These are phyloP conservation scores for Pristis pectinata DNA, from an alignment of 2,797 vertebrate genomes.

Conservation along the genomic window DNA sequence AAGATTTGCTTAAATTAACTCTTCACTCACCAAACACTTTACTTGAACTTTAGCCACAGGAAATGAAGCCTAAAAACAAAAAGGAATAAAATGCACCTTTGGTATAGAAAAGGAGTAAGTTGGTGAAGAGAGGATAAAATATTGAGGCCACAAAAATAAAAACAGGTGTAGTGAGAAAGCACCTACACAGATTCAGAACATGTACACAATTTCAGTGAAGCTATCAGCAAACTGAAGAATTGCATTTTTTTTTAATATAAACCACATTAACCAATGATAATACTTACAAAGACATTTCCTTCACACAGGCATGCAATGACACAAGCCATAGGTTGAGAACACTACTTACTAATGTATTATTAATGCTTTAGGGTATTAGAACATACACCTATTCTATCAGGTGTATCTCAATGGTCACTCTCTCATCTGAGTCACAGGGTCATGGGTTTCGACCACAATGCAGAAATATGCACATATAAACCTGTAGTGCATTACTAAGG, in stretches of 20 bases:
- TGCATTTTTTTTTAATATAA: background rate
- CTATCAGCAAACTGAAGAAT: background rate
- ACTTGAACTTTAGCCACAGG: slow-evolving; percentile 1
- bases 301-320: background rate
- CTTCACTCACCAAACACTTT: background rate
- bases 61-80: background rate
- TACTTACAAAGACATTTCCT: background rate
- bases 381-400: background rate
- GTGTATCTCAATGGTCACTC: background rate
- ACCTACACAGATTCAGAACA: background rate
- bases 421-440: background rate
- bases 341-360: background rate
- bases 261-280: background rate
- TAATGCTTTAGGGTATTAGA: background rate
- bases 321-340: background rate
- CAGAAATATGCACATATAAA: background rate
- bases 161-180: background rate
- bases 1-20: background rate
- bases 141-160: background rate
- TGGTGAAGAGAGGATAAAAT: background rate
- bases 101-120: background rate
- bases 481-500: background rate
- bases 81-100: background rate
- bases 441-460: background rate
- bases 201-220: background rate